Evolutionary conservation across 2,113 vertebrate species (phyloP), one percentile per base, ranked within the genome.

Genomic region (Callipepla squamata): DNA sequence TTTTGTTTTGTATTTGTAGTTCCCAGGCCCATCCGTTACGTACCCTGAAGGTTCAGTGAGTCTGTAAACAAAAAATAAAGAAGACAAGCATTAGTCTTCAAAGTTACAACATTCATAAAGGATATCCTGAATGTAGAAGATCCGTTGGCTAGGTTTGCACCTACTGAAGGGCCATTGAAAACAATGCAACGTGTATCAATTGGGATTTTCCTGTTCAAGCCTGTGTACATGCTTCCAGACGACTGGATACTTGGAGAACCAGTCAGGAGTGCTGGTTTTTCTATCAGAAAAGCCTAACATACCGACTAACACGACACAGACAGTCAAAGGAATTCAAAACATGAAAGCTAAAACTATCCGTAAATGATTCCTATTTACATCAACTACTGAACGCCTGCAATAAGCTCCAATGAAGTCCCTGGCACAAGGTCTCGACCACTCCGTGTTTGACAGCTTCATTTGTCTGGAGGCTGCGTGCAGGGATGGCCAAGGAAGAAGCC

Each of bases 1-100:
- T 86, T 99, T 99, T 5, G 99, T 99, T 97, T 99, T 99, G 97
- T 99, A 99, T 95, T 99, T 99, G 96, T 99, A 99, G 97, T 99
- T 99, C 53, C 99, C 99, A 72, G 99, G 99, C 91, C 99, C 99
- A 82, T 99, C 99, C 1, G 98, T 99, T 92, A 99, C 97, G 59
- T 98, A 98, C 17, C 99, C 99, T 30, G 98, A 99, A 67, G 98
- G 97, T 34, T 98, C 99, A 36, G 98, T 99, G 95, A 99, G 94
- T 93, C 99, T 99, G 97, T 28, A 91, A 97, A 81, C 36, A 61
- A 92, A 97, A 92, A 51, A 65, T 25, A 87, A 40, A 4, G 48
- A 50, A 59, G 36, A 61, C 61, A 79, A 83, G 34, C 25, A 44
- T 95, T 76, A 80, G 25, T 22, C 57, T 68, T 63, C 15, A 34